A percentile compares a stretch with the other conserved stretches of the same genome.
Evolutionary conservation across 2,113 vertebrate species (phyloP).

Genomic region (Myxocyprinus asiaticus): DNA sequence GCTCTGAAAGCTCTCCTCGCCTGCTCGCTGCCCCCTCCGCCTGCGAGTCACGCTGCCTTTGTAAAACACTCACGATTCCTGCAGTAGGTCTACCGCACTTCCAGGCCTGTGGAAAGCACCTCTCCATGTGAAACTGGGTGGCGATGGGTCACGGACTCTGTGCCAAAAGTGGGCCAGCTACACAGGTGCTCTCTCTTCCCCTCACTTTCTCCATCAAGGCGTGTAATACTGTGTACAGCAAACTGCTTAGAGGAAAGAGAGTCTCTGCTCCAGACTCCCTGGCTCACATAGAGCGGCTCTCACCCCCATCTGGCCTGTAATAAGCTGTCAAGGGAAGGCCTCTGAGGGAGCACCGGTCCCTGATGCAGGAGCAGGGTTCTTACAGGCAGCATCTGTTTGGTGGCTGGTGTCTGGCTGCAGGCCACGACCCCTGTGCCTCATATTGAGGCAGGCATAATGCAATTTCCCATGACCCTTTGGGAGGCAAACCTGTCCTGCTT

Average conservation of each 20-base stretch:
- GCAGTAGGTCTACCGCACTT: background rate
- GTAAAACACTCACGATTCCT: conserved; percentile 16
- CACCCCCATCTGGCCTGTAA: conserved; percentile 56
- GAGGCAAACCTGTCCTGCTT: conserved; percentile 47
- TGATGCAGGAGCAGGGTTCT: conserved; percentile 52
- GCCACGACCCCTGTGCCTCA: conserved; percentile 53
- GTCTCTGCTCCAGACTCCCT: conserved; percentile 2
- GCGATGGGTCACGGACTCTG: conserved; percentile 12
- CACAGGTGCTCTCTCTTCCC: conserved; percentile 43
- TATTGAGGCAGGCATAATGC: conserved; percentile 54
- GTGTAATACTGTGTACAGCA: conserved; percentile 39
- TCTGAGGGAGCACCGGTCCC: conserved; percentile 43
- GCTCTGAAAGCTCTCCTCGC: conserved; percentile 34
- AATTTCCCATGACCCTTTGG: conserved; percentile 60
- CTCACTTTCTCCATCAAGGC: conserved; percentile 25
- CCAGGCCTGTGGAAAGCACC: background rate
- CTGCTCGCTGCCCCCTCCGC: background rate
- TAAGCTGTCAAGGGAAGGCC: conserved; percentile 52
- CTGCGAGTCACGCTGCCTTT: conserved; percentile 34
- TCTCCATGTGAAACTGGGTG: conserved; percentile 6
- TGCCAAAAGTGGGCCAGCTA: conserved; percentile 31
- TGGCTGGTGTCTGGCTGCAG: conserved; percentile 52
- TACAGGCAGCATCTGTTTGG: conserved; percentile 58
- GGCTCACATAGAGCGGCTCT: conserved; percentile 40
- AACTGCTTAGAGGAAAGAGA: conserved; percentile 40